Evolutionary conservation across 2,113 vertebrate species (phyloP), one percentile per base, ranked within the genome.

Genomic region (Perca fluviatilis): DNA sequence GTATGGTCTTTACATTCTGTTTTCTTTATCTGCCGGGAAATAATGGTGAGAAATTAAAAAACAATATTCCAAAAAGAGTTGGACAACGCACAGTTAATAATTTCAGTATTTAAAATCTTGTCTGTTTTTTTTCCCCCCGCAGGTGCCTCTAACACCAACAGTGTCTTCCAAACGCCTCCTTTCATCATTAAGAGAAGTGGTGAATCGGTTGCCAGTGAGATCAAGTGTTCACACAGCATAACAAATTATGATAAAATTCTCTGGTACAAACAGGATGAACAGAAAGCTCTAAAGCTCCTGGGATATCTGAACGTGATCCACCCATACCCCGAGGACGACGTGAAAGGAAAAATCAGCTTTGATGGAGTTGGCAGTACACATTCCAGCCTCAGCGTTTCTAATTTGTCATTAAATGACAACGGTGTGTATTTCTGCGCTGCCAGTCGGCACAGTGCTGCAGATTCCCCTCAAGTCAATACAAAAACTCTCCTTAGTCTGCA

Each of bases 261-360:
- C 0, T 95, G 94, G 94, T 94, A 93, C 57, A 94, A 88, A 79
- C 80, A 89, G 54, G 76, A 77, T 0, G 0, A 85, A 49, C 4
- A 62, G 2, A n/a, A n/a, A 46, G 23, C 23, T 18, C n/a, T 92
- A 3, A 66, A 79, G 63, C 9, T 87, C 0, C 78, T 95, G 6
- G 90, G 93, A 25, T 81, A 80, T 64, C 23, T 90, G 6, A 82
- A 89, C 69, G 0, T 33, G 9, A 4, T 53, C 0, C 25, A 0
- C 11, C 1, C 1, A 1, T 6, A 1, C 7, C 7, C 43, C 0
- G 92, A 94, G 60, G 0, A 82, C 0, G 49, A 63, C 0, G 54
- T 87, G 13, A 46, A 78, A 61, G 36, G 14, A 12, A 89, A 94
- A 63, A 83, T 93, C 14, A 21, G 0, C 30, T 33, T 93, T 14